Evolutionary conservation across 1,140 invertebrate species (phyloP).

Genomic region (Pseudoatta argentina): DNA sequence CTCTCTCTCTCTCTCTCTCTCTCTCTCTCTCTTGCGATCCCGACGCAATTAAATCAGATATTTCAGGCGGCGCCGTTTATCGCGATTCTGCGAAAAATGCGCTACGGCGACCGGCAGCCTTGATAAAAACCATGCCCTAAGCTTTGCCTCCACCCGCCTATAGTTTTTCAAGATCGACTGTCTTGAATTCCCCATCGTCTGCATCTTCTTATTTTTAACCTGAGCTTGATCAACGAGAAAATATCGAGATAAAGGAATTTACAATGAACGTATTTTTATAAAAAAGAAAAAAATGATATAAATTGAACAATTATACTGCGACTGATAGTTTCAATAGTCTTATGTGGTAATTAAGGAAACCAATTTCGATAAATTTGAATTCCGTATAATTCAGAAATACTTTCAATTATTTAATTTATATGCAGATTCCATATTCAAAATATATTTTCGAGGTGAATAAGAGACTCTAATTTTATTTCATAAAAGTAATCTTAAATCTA

Average conservation of each 20-base stretch:
- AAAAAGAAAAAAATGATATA: background rate
- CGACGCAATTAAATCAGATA: slow-evolving; percentile 85
- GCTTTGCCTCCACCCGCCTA: slow-evolving; percentile 68
- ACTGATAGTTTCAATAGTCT: background rate
- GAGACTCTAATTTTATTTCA: background rate
- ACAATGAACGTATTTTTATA: background rate
- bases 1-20: slow-evolving; percentile 48
- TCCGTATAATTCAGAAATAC: slow-evolving; percentile 2
- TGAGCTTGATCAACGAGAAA: background rate
- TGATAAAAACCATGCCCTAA: slow-evolving; percentile 72
- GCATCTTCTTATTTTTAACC: background rate
- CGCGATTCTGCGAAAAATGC: slow-evolving; percentile 76
- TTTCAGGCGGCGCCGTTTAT: slow-evolving; percentile 82
- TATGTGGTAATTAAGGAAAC: background rate
- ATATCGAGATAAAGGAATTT: background rate
- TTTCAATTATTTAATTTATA: slow-evolving; percentile 28
- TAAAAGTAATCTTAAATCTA: background rate
- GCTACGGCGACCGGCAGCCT: slow-evolving; percentile 64
- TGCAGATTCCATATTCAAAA: background rate
- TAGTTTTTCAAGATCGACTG: slow-evolving; percentile 65
- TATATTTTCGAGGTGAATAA: background rate
- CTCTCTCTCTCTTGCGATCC: slow-evolving; percentile 74
- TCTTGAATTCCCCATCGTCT: slow-evolving; percentile 29
- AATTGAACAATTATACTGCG: background rate
- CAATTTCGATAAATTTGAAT: background rate